Conservation (phyloP, 2,888 invertebrate genomes). For the Melieria crassipennis region DNA sequence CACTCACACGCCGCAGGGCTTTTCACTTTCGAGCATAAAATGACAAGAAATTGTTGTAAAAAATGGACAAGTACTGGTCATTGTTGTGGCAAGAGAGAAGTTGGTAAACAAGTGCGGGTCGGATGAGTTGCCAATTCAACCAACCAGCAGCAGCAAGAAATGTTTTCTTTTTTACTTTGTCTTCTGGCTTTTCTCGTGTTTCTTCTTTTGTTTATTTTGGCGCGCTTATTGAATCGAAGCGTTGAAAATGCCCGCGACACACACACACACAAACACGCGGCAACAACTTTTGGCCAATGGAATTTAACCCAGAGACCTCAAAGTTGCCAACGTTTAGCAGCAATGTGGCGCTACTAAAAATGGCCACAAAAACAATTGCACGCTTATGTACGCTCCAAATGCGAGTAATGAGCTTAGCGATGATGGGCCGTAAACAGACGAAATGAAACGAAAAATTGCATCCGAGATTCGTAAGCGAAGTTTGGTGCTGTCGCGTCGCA, state of each 20-base stretch:
- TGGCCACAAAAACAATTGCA: not conserved
- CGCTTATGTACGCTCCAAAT: constrained; percentile 25
- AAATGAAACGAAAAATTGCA: not conserved
- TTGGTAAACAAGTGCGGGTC: too few relatives aligned
- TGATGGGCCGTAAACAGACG: not conserved
- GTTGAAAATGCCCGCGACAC: constrained; percentile 12
- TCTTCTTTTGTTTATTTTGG: not conserved
- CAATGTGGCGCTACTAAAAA: constrained; percentile 10
- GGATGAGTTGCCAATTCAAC: too few relatives aligned
- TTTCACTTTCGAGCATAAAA: too few relatives aligned
- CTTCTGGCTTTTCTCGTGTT: too few relatives aligned
- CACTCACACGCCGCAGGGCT: too few relatives aligned
- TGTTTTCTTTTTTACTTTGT: too few relatives aligned
- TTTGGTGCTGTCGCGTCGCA: too few relatives aligned
- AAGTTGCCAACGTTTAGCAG: constrained; percentile 1
- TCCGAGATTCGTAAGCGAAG: too few relatives aligned
- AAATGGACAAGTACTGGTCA: too few relatives aligned
- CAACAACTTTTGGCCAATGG: constrained; percentile 12
- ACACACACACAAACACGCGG: not conserved
- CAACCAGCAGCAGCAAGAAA: too few relatives aligned
- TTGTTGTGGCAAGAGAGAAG: too few relatives aligned
- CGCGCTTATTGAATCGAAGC: not conserved
- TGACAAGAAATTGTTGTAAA: too few relatives aligned
- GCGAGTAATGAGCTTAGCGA: constrained; percentile 29
- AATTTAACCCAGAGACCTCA: constrained; percentile 35